A percentile compares a stretch with the other conserved stretches of the same genome.
These are phyloP conservation scores for Condylura cristata DNA, from an alignment of 2,113 vertebrate species.

Conservation along the genomic window DNA sequence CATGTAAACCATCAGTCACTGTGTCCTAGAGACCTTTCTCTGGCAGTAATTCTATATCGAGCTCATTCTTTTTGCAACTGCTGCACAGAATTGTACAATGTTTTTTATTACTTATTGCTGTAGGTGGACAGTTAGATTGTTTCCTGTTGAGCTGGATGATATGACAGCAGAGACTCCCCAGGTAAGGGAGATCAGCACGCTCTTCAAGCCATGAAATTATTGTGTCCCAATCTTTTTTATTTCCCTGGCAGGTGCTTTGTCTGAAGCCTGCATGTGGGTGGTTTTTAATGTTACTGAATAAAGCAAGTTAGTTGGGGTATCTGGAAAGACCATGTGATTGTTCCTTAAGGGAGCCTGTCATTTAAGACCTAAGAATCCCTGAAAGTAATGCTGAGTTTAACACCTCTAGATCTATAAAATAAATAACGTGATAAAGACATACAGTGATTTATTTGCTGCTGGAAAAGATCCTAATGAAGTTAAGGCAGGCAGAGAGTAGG, in stretches of 20 bases:
- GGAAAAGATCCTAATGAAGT: background rate
- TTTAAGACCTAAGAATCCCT: background rate
- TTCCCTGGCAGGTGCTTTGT: background rate
- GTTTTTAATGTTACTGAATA: background rate
- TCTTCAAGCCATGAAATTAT: background rate
- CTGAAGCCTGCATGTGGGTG: background rate
- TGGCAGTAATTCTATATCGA: background rate
- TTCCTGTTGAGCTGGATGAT: background rate
- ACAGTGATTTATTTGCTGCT: background rate
- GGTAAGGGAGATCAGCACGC: accelerated
- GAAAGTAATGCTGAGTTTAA: background rate
- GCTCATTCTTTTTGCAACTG: background rate
- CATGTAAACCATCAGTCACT: background rate
- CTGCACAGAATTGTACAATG: background rate
- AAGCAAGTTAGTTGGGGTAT: background rate
- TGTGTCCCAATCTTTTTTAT: background rate
- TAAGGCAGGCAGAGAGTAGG: background rate
- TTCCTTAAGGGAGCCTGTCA: background rate
- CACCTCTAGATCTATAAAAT: background rate
- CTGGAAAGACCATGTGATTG: background rate
- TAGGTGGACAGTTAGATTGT: background rate
- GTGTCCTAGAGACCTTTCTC: background rate
- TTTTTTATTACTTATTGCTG: background rate
- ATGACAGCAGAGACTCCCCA: background rate
- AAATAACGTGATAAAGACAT: background rate